A percentile compares a stretch with the other conserved stretches of the same genome.
phyloP scores from a whole-genome alignment of 1,140 invertebrate species.

The Piezodorus guildinii region DNA sequence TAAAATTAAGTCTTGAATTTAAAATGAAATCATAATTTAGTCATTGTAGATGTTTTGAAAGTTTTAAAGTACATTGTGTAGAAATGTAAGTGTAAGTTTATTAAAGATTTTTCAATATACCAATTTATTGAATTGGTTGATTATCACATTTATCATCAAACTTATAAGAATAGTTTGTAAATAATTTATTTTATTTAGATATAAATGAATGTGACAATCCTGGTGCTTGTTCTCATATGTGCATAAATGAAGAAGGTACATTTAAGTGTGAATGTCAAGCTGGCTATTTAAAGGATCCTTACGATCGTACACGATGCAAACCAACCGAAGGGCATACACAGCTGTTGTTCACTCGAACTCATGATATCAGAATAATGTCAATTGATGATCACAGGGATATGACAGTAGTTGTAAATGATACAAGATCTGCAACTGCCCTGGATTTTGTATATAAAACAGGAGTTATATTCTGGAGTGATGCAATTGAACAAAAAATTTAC shows the following conservation, averaged over 20 bases:
- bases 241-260: constrained; percentile 74
- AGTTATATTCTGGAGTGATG: constrained; percentile 92
- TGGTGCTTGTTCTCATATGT: constrained; percentile 82
- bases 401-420: constrained; percentile 76
- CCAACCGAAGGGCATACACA: constrained; percentile 68
- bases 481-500: constrained; percentile 61
- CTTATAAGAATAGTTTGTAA: too few species aligned
- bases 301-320: constrained; percentile 46
- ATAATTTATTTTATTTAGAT: constrained; percentile 38
- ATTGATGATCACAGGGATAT: constrained; percentile 77
- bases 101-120: too few species aligned
- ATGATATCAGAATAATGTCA: constrained; percentile 81
- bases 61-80: too few species aligned
- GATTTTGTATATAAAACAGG: constrained; percentile 83
- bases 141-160: too few species aligned
- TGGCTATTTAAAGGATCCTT: constrained; percentile 73
- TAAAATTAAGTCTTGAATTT: too few species aligned
- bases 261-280: constrained; percentile 82
- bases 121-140: too few species aligned
- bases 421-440: constrained; percentile 72
- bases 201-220: constrained; percentile 80
- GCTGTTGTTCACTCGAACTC: constrained; percentile 66
- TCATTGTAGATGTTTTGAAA: too few species aligned
- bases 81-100: too few species aligned
- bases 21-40: too few species aligned